A percentile compares a stretch with the other conserved stretches of the same genome.
These are phyloP conservation scores for Neoascia interrupta DNA, from an alignment of 2,888 invertebrate species.

Conservation along the genomic window DNA sequence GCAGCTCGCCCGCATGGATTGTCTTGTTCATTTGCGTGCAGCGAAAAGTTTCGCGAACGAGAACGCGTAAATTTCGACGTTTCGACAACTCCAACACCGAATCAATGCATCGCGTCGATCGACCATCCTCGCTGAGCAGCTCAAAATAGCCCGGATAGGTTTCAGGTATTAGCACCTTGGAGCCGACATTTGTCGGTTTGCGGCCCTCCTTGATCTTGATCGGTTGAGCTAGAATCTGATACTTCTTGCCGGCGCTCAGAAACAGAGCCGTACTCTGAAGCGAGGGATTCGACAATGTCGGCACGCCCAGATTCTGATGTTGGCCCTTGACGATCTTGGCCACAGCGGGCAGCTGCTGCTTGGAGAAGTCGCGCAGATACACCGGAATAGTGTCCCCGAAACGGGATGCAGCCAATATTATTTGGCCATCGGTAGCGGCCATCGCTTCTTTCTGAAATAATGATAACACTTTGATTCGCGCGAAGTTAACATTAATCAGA, in stretches of 20 bases:
- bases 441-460: conserved; percentile 81
- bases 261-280: conserved; percentile 92
- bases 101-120: conserved; percentile 93
- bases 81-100: conserved; percentile 91
- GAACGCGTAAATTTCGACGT: conserved; percentile 81
- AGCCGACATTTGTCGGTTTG: conserved; percentile 87
- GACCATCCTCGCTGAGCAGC: conserved; percentile 94
- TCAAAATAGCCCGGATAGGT: conserved; percentile 96
- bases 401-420: conserved; percentile 89
- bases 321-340: conserved; percentile 96
- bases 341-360: conserved; percentile 89
- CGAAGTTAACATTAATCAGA: conserved; percentile 79
- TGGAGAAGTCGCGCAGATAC: conserved; percentile 82
- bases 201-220: conserved; percentile 94
- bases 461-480: conserved; percentile 79
- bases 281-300: conserved; percentile 91
- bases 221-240: conserved; percentile 92
- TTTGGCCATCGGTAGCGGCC: conserved; percentile 95
- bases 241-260: conserved; percentile 90
- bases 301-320: conserved; percentile 94
- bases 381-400: conserved; percentile 80
- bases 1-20: conserved; percentile 90
- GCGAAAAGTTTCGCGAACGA: conserved; percentile 80
- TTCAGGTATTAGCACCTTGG: conserved; percentile 93
- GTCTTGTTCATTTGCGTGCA: conserved; percentile 81